Evolutionary conservation across 2,113 vertebrate genomes (phyloP).

Genomic region (Cyrtonyx montezumae): DNA sequence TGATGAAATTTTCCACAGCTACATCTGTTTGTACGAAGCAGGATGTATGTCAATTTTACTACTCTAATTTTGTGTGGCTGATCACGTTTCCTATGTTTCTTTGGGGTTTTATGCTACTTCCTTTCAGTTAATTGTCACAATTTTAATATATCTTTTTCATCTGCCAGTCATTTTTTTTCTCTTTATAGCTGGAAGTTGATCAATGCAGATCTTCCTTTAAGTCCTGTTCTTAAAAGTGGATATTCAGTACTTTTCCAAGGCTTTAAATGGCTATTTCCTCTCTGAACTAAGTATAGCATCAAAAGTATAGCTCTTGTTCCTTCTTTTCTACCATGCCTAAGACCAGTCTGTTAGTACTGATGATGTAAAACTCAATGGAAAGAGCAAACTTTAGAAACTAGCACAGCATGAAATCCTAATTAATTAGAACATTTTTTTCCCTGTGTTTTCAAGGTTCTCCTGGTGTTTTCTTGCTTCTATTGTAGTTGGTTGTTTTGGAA

Average conservation of each 20-base stretch:
- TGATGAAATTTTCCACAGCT: conserved; percentile 46
- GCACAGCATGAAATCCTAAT: neutral
- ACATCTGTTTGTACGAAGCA: conserved; percentile 39
- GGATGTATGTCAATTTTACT: conserved; percentile 47
- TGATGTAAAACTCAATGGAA: neutral
- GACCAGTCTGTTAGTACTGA: neutral
- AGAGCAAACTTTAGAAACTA: neutral
- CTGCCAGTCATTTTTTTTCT: neutral
- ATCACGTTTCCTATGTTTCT: conserved; percentile 56
- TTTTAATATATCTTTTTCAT: conserved; percentile 32
- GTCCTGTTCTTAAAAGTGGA: neutral
- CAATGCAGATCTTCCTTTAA: conserved; percentile 15
- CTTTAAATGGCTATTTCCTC: conserved; percentile 24
- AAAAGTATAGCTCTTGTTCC: neutral
- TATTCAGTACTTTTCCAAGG: neutral
- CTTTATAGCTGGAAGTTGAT: neutral
- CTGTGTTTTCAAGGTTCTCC: neutral
- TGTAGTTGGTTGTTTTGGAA: neutral
- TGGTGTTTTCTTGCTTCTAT: rapidly evolving
- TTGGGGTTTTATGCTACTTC: conserved; percentile 36
- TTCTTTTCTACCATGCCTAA: neutral
- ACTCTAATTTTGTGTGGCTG: neutral
- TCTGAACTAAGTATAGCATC: conserved; percentile 49
- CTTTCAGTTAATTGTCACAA: conserved; percentile 59
- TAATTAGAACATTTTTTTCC: neutral